Conservation (phyloP, 2,797 vertebrate species). For the Oceanodroma leucorhoa region DNA sequence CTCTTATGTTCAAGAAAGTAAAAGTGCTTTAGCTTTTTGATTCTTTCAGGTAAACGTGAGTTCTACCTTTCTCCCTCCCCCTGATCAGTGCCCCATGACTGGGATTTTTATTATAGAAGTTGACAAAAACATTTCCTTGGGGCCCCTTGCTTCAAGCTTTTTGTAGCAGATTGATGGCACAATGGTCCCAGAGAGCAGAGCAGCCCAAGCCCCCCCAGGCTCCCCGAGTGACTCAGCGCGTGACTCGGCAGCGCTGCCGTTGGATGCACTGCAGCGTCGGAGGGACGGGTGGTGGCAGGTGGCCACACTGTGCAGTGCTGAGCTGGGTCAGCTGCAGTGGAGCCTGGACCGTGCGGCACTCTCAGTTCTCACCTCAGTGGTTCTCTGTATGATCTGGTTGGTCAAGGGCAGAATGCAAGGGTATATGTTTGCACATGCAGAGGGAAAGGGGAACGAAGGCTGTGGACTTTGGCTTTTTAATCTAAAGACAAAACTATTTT, state of each 20-base stretch:
- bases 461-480: not conserved
- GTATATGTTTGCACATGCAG: not conserved
- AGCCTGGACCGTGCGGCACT: not conserved
- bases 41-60: not conserved
- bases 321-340: not conserved
- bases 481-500: not conserved
- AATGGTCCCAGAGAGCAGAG: not conserved
- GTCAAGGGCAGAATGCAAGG: not conserved
- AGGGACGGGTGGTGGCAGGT: not conserved
- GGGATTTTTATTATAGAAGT: not conserved
- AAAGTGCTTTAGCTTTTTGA: not conserved
- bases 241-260: not conserved
- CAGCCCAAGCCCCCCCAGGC: not conserved
- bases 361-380: not conserved
- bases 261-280: not conserved
- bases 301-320: not conserved
- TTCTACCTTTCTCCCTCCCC: not conserved
- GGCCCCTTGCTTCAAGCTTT: not conserved
- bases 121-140: not conserved
- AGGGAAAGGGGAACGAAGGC: not conserved
- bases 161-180: not conserved
- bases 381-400: not conserved
- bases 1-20: not conserved
- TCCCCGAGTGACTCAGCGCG: not conserved
- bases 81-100: not conserved